Conservation (phyloP, 2,888 invertebrate species). For the Chaetoderma sp. region DNA sequence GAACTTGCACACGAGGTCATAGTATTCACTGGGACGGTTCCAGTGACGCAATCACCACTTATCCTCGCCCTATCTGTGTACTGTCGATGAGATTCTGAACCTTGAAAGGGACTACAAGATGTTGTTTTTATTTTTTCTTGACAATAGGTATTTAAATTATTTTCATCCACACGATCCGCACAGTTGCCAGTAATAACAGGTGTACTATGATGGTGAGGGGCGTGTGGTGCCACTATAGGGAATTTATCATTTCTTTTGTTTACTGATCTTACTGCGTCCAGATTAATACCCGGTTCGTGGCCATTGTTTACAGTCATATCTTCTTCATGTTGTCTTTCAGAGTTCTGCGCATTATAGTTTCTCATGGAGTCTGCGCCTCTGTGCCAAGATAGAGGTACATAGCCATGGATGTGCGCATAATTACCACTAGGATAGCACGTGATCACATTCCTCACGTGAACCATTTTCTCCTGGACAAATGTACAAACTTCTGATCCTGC, state of each 20-base stretch:
- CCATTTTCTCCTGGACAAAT: background rate
- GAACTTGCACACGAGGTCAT: too few species aligned
- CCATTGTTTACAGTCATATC: background rate
- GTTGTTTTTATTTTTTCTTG: too few species aligned
- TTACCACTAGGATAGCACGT: background rate
- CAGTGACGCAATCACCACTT: too few species aligned
- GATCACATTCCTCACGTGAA: slow-evolving; percentile 5
- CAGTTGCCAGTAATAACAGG: background rate
- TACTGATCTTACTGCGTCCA: background rate
- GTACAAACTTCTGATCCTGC: background rate
- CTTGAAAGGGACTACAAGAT: too few species aligned
- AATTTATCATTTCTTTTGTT: too few species aligned
- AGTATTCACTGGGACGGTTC: too few species aligned
- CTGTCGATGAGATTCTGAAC: too few species aligned
- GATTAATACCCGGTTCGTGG: too few species aligned
- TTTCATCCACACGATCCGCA: background rate
- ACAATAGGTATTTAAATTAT: too few species aligned
- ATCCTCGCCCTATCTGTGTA: too few species aligned
- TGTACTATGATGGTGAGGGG: background rate
- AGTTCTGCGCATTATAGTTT: background rate
- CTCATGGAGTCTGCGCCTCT: background rate
- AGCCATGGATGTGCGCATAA: background rate
- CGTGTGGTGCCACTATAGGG: background rate
- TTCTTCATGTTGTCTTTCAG: background rate
- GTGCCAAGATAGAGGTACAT: background rate